A percentile compares a stretch with the other conserved stretches of the same genome.
These are phyloP conservation scores for Acestrorhynchus altus DNA, from an alignment of 2,797 vertebrate species.

Conservation along the genomic window DNA sequence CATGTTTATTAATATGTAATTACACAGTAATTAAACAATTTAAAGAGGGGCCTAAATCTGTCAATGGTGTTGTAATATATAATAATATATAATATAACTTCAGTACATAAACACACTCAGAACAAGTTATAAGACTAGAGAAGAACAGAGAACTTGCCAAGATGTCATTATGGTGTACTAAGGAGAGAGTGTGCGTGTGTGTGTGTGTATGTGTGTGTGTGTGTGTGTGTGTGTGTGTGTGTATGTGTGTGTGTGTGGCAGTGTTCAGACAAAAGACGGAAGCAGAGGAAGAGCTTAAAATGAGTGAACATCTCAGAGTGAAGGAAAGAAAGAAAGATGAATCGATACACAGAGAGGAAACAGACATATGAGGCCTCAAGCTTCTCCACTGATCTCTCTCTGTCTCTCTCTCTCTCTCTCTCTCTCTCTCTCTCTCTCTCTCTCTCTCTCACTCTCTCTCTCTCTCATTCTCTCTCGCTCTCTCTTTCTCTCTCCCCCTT, in stretches of 20 bases:
- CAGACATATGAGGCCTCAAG: slow-evolving; percentile 9
- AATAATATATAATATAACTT: too few species aligned
- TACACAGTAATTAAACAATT: too few species aligned
- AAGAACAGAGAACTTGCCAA: too few species aligned
- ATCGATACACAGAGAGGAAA: not conserved
- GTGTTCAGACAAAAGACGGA: not conserved
- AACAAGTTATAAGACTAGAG: too few species aligned
- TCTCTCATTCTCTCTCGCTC: not conserved
- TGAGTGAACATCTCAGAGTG: not conserved
- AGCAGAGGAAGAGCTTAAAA: not conserved
- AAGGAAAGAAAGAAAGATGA: not conserved
- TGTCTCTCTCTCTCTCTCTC: not conserved
- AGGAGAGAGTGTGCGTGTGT: too few species aligned
- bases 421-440: slow-evolving; percentile 4
- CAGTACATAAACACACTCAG: too few species aligned
- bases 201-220: not conserved
- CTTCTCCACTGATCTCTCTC: not conserved
- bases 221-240: not conserved
- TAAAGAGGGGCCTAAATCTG: too few species aligned
- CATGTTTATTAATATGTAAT: too few species aligned
- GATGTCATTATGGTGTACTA: too few species aligned
- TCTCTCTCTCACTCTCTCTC: not conserved
- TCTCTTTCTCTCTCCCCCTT: not conserved
- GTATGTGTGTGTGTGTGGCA: not conserved
- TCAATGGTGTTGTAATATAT: too few species aligned